These are phyloP conservation scores for Plumapathes pennacea DNA, from an alignment of 92 coral and sea anemone genomes.

Conservation along the genomic window DNA sequence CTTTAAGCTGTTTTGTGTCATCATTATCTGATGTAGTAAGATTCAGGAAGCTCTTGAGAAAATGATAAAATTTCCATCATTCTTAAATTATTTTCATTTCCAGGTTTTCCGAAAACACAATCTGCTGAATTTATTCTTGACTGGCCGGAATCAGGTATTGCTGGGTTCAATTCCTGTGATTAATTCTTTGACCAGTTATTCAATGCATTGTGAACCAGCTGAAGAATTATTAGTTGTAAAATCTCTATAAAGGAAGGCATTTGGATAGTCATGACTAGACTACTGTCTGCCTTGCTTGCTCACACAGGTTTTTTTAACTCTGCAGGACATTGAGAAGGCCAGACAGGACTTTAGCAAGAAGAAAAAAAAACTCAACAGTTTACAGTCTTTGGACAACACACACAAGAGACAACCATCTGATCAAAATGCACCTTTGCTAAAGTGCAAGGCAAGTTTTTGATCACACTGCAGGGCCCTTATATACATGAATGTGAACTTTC, in stretches of 20 bases:
- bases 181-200: too few relatives aligned
- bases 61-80: too few relatives aligned
- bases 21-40: background rate
- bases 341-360: conserved; percentile 69
- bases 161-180: too few relatives aligned
- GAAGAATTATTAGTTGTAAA: too few relatives aligned
- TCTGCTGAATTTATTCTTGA: conserved; percentile 82
- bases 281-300: too few relatives aligned
- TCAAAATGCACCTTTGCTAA: conserved; percentile 84
- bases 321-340: conserved; percentile 82
- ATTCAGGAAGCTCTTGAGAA: background rate
- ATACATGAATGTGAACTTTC: too few relatives aligned
- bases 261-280: too few relatives aligned
- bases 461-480: background rate
- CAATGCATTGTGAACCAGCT: too few relatives aligned
- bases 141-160: conserved; percentile 92
- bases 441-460: conserved; percentile 69
- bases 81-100: background rate
- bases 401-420: conserved; percentile 61
- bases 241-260: too few relatives aligned
- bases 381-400: conserved; percentile 7
- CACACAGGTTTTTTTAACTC: background rate
- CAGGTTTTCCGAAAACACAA: conserved; percentile 76
- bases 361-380: conserved; percentile 29
- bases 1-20: background rate